phyloP scores from a whole-genome alignment of 2,797 vertebrate species.

The Coreius guichenoti region DNA sequence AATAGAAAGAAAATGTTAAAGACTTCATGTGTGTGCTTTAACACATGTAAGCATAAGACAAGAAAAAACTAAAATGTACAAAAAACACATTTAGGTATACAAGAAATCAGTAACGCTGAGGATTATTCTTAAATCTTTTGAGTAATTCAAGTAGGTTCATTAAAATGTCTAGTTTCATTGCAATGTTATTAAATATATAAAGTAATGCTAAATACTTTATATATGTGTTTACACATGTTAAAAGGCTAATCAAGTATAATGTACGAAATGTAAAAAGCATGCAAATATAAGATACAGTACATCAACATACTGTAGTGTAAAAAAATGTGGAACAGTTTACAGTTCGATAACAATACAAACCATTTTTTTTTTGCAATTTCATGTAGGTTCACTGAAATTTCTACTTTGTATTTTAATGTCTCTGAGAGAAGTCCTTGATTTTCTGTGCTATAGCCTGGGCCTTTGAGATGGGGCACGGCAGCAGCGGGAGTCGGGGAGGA shows the following conservation, averaged over 20 bases:
- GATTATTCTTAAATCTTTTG: neutral
- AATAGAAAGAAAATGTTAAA: neutral
- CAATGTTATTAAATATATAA: neutral
- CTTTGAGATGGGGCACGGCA: conserved; percentile 68
- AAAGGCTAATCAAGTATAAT: neutral
- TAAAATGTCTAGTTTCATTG: neutral
- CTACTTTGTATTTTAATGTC: conserved; percentile 14
- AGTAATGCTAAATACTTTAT: neutral
- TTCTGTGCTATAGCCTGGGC: conserved; percentile 73
- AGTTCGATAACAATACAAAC: neutral
- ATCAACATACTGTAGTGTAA: neutral
- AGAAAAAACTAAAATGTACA: neutral
- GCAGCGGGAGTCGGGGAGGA: conserved; percentile 88
- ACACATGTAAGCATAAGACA: neutral
- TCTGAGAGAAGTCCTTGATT: conserved; percentile 71
- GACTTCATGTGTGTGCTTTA: neutral
- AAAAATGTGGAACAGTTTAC: neutral
- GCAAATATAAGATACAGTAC: neutral
- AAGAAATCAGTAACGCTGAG: neutral
- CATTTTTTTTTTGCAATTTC: neutral
- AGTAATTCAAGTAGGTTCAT: neutral
- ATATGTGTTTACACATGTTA: neutral
- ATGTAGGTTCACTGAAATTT: neutral
- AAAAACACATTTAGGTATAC: neutral
- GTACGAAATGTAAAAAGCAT: neutral